These are phyloP conservation scores for Acanthochromis polyacanthus DNA, from an alignment of 2,113 vertebrate species.

Conservation along the genomic window DNA sequence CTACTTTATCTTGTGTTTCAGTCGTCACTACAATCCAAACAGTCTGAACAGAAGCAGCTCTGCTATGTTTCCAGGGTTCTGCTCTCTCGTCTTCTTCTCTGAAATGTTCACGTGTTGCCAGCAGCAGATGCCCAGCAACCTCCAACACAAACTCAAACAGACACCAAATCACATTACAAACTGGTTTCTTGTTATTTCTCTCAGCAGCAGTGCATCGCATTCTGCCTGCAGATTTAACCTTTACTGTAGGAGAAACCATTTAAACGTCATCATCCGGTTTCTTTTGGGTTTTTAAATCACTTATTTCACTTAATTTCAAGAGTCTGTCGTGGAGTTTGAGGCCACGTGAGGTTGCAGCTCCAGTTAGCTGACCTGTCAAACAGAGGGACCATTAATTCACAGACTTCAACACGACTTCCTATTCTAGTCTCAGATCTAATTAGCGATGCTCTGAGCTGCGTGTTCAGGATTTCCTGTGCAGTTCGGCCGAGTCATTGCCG, in stretches of 20 bases:
- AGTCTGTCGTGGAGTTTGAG: slow-evolving; percentile 48
- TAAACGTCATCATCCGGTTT: neutral
- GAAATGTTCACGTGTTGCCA: neutral
- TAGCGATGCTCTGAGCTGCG: slow-evolving; percentile 21
- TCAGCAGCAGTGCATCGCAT: neutral
- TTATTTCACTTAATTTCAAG: neutral
- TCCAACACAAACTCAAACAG: slow-evolving; percentile 26
- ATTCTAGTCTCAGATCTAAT: slow-evolving; percentile 40
- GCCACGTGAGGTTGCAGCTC: slow-evolving; percentile 41
- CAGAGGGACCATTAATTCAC: slow-evolving; percentile 16
- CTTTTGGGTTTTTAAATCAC: neutral
- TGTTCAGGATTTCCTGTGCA: slow-evolving; percentile 33
- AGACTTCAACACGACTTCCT: slow-evolving; percentile 19
- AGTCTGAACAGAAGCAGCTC: slow-evolving; percentile 34
- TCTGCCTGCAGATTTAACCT: neutral
- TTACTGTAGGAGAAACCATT: neutral
- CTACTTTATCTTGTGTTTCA: slow-evolving; percentile 1
- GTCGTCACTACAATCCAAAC: slow-evolving; percentile 43
- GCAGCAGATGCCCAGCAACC: slow-evolving; percentile 31
- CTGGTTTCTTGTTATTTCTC: slow-evolving; percentile 14
- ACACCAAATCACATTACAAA: neutral
- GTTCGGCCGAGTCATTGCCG: slow-evolving; percentile 22
- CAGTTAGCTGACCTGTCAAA: slow-evolving; percentile 17
- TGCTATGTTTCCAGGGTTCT: slow-evolving; percentile 42
- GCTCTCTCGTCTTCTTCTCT: slow-evolving; percentile 14